A percentile compares a stretch with the other conserved stretches of the same genome.
Conservation (phyloP, 2,888 invertebrate genomes). For the Alcis repandata region DNA sequence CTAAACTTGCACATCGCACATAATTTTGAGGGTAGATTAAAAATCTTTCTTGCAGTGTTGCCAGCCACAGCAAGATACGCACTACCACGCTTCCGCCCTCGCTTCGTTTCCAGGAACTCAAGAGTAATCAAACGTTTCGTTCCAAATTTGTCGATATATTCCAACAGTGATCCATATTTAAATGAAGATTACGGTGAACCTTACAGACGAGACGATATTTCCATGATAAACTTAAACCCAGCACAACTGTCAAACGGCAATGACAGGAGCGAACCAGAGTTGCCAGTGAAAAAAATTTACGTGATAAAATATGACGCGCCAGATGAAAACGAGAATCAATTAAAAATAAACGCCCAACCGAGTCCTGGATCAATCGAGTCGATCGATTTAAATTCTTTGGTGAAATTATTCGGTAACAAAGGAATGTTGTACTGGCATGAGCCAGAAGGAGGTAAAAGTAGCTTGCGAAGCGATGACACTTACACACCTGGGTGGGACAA, state of each 20-base stretch:
- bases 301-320: not conserved
- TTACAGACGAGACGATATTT: not conserved
- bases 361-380: no score
- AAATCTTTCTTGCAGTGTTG: slow-evolving; percentile 31
- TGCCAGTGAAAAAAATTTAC: not conserved
- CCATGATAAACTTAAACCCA: not conserved
- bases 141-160: not conserved
- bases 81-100: slow-evolving; percentile 7
- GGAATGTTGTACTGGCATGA: slow-evolving; percentile 1
- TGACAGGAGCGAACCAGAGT: not conserved
- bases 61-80: slow-evolving; percentile 16
- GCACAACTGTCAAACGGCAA: not conserved
- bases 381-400: no score
- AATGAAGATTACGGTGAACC: not conserved
- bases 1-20: no score
- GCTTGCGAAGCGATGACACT: not conserved
- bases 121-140: not conserved
- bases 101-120: not conserved
- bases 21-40: not conserved
- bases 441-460: not conserved
- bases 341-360: no score
- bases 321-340: not conserved
- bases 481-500: not conserved
- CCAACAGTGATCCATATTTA: no score
- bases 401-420: slow-evolving; percentile 21